phyloP scores from a whole-genome alignment of 2,888 invertebrate species.

The Oasisia sp. region DNA sequence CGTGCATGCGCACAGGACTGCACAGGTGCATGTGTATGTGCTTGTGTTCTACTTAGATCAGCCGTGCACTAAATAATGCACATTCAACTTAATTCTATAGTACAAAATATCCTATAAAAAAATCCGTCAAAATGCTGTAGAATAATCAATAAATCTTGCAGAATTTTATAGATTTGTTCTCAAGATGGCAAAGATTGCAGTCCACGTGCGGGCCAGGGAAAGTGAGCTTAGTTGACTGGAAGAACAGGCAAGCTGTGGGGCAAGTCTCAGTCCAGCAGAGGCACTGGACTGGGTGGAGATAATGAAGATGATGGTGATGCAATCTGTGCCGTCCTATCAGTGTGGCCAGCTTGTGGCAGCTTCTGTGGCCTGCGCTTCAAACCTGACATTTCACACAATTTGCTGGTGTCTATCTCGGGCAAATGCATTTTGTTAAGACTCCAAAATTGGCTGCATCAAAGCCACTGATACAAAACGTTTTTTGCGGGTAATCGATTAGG shows the following conservation, averaged over 20 bases:
- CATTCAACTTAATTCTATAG: no score
- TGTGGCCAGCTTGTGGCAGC: not conserved
- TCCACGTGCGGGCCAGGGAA: not conserved
- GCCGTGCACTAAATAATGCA: no score
- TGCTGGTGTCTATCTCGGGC: not conserved
- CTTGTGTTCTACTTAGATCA: no score
- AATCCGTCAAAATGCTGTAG: no score
- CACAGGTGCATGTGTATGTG: no score
- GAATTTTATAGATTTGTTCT: no score
- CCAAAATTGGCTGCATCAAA: conserved; percentile 9
- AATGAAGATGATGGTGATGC: not conserved
- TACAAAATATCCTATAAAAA: no score
- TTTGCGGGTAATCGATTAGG: no score
- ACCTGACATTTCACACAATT: not conserved
- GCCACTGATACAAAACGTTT: not conserved
- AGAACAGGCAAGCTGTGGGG: not conserved
- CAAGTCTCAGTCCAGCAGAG: not conserved
- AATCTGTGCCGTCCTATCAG: not conserved
- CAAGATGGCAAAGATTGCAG: not conserved
- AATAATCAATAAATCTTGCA: no score
- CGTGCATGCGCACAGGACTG: no score
- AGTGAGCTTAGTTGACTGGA: not conserved
- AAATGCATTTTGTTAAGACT: not conserved
- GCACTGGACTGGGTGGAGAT: not conserved
- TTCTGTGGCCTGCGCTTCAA: not conserved